These are phyloP conservation scores for Cyprinodon variegatus DNA, from an alignment of 2,113 vertebrate species.

Conservation along the genomic window DNA sequence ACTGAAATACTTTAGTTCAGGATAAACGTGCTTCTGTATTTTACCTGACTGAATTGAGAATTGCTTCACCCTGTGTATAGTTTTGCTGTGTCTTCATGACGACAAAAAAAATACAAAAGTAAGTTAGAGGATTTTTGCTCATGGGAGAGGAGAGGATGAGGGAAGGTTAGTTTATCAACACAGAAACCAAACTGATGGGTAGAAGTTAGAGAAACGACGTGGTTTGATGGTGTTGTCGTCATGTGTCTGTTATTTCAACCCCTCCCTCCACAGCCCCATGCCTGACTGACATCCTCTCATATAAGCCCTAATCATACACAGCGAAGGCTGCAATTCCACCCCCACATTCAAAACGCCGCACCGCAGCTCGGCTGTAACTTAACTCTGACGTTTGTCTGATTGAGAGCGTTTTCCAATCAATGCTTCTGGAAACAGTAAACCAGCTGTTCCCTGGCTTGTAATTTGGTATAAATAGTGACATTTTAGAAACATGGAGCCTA, in stretches of 20 bases:
- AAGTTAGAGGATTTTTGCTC: constrained; percentile 23
- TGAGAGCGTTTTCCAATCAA: constrained; percentile 68
- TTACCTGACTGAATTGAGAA: neutral
- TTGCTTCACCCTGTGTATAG: constrained; percentile 1
- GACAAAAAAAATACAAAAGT: constrained; percentile 16
- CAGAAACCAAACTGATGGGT: neutral
- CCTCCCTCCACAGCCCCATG: constrained; percentile 27
- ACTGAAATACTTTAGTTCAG: no score
- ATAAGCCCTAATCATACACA: constrained; percentile 59
- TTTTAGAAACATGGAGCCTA: constrained; percentile 55
- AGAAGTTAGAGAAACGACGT: neutral
- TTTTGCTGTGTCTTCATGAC: constrained; percentile 26
- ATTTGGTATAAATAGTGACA: constrained; percentile 71
- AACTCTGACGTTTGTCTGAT: constrained; percentile 49
- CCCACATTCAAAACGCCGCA: constrained; percentile 62
- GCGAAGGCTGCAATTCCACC: constrained; percentile 70
- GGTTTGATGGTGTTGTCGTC: constrained; percentile 42
- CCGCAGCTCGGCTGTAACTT: constrained; percentile 46
- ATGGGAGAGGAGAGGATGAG: constrained; percentile 23
- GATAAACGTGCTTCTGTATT: no score
- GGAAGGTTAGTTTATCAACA: neutral
- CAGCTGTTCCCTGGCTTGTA: constrained; percentile 62
- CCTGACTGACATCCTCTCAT: constrained; percentile 62
- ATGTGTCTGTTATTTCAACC: constrained; percentile 59
- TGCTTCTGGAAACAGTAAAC: constrained; percentile 52